These are phyloP conservation scores for Loxodonta africana DNA, from an alignment of 2,113 vertebrate species.

Conservation along the genomic window DNA sequence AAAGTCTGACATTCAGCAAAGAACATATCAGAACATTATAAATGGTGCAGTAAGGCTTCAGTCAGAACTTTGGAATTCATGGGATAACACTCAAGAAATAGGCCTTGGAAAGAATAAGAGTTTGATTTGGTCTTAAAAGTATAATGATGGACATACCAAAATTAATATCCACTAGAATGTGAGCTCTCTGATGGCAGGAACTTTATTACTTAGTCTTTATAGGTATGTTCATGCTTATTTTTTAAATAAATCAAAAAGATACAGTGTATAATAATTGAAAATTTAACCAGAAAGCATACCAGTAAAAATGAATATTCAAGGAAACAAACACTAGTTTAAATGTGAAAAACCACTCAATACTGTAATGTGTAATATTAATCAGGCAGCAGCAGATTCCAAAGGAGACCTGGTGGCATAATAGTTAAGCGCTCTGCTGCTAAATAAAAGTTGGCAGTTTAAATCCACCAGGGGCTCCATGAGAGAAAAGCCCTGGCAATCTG, in stretches of 20 bases:
- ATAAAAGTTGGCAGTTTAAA: neutral
- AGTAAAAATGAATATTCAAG: conserved; percentile 2
- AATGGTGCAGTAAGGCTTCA: neutral
- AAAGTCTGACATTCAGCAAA: neutral
- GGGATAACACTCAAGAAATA: neutral
- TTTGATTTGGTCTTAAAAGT: neutral
- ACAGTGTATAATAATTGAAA: neutral
- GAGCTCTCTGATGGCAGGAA: neutral
- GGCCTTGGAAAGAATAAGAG: neutral
- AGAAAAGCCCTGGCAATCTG: neutral
- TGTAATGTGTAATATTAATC: neutral
- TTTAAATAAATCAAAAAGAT: neutral
- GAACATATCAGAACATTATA: neutral
- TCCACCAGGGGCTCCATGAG: neutral
- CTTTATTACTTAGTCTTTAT: neutral
- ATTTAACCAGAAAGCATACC: neutral
- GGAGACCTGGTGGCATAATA: neutral
- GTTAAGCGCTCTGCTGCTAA: neutral
- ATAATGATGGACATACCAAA: neutral
- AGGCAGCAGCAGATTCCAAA: neutral
- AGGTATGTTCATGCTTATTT: neutral
- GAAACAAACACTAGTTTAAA: neutral
- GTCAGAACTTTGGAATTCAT: neutral
- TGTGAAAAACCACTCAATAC: neutral
- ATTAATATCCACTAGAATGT: neutral